Evolutionary conservation across 2,797 vertebrate species (phyloP).

Genomic region (Pseudochirops corinnae): DNA sequence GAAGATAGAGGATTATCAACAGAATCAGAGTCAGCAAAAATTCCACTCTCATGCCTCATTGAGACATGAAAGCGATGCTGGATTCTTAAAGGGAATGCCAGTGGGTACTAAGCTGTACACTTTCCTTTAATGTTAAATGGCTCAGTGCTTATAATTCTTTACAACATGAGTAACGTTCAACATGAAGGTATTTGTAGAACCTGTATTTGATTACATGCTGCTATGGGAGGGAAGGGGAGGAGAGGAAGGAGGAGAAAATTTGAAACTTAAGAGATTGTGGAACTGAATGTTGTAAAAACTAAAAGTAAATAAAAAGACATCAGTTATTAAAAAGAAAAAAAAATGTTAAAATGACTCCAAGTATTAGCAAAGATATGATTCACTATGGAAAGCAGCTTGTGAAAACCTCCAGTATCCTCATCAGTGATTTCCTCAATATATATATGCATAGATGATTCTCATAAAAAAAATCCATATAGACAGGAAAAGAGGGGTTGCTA

Average conservation of each 20-base stretch:
- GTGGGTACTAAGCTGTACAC: background rate
- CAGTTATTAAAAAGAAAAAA: too few species aligned
- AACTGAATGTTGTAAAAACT: too few species aligned
- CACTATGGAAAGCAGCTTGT: background rate
- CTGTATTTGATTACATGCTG: too few species aligned
- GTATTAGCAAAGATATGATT: background rate
- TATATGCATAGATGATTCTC: background rate
- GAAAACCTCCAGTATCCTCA: background rate
- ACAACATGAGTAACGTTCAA: too few species aligned
- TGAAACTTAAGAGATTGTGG: too few species aligned
- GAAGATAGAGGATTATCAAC: constrained; percentile 1
- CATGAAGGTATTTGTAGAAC: too few species aligned
- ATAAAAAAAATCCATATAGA: background rate
- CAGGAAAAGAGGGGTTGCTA: background rate
- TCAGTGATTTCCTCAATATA: background rate
- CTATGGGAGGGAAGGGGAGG: too few species aligned
- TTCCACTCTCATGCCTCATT: background rate
- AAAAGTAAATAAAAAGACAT: too few species aligned
- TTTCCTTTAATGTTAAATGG: background rate
- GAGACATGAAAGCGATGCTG: background rate
- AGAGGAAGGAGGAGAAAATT: too few species aligned
- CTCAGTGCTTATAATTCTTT: background rate
- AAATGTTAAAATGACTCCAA: background rate
- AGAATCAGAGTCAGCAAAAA: background rate
- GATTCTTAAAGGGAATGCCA: background rate